A percentile compares a stretch with the other conserved stretches of the same genome.
Evolutionary conservation across 35 echinoderm and acorn worm genomes (phyloP).

Genomic region (Anneissia japonica): DNA sequence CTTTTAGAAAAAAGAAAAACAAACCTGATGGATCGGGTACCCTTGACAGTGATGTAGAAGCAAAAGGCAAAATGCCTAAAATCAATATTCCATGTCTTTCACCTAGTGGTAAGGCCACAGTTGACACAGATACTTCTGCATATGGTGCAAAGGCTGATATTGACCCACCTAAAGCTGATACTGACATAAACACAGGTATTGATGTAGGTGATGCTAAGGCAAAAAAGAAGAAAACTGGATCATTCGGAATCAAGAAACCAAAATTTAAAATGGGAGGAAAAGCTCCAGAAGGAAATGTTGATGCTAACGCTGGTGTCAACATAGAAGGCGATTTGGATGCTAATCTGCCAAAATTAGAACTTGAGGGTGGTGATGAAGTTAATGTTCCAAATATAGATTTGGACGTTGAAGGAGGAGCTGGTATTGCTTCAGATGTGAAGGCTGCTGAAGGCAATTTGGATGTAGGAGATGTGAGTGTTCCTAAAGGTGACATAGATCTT

Average conservation of each 20-base stretch:
- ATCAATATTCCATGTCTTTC: not conserved
- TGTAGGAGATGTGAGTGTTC: not conserved
- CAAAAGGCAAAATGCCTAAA: not conserved
- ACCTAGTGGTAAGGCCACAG: not conserved
- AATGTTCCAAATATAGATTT: not conserved
- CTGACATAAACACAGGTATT: not conserved
- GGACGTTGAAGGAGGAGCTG: not conserved
- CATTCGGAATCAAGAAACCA: not conserved
- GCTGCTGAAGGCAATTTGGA: not conserved
- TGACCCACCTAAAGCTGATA: not conserved
- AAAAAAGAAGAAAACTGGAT: slow-evolving; percentile 5
- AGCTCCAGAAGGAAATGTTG: not conserved
- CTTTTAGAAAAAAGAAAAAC: not conserved
- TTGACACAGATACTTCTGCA: not conserved
- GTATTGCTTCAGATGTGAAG: not conserved
- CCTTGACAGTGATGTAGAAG: not conserved
- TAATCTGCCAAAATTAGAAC: not conserved
- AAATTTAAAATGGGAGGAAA: slow-evolving; percentile 12
- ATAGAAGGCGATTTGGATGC: not conserved
- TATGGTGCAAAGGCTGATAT: not conserved
- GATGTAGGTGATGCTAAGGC: slow-evolving; percentile 20
- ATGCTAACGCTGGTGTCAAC: slow-evolving; percentile 23
- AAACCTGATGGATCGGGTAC: not conserved
- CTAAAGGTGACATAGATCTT: slow-evolving; percentile 17
- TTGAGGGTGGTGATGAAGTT: not conserved